Evolutionary conservation across 2,888 invertebrate species (phyloP), one percentile per base, ranked within the genome.

Genomic region (Plemyria rubiginata): DNA sequence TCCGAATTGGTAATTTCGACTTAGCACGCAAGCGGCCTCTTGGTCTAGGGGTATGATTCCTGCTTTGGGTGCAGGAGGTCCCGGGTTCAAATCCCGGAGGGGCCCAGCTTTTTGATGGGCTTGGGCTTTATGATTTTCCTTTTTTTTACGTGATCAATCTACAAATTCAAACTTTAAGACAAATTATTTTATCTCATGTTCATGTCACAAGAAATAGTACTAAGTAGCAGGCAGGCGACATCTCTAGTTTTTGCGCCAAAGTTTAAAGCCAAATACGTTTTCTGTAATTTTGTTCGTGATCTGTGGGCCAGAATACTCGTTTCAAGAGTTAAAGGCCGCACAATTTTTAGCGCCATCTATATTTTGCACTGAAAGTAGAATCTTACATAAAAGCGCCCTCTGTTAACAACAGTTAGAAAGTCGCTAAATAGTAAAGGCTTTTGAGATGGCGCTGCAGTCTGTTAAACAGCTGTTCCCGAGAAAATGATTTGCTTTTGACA

Each of bases 41-140:
- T 94, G 94, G 94, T 94, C 94, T 94, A 94, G 94, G 94, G 94
- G 94, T 94, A 94, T 94, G 94, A 94, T 94, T 94, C 94, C 94
- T 94, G 94, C 94, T 94, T 94, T 94, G 94, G 94, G 94, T 94
- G 94, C 94, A 94, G 94, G 94, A 94, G 94, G 94, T 94, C 94
- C 94, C 94, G 94, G 94, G 94, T 94, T 94, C 94, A 94, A 94
- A 94, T 94, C 94, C 94, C 94, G 94, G 94, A 94, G 94, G 94
- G 94, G 94, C 94, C 94, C 94, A 68, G 65, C 65, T 41, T 79
- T 78, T 79, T 87, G 62, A 29, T 9, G 8, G 2, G n/a, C n/a
- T n/a, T n/a, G n/a, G n/a, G n/a, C n/a, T n/a, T n/a, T n/a, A n/a
- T n/a, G n/a, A n/a, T 8, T n/a, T 4, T 15, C 9, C 3, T 38